Evolutionary conservation across 2,797 vertebrate species (phyloP).

Genomic region (Apodemus agrarius): DNA sequence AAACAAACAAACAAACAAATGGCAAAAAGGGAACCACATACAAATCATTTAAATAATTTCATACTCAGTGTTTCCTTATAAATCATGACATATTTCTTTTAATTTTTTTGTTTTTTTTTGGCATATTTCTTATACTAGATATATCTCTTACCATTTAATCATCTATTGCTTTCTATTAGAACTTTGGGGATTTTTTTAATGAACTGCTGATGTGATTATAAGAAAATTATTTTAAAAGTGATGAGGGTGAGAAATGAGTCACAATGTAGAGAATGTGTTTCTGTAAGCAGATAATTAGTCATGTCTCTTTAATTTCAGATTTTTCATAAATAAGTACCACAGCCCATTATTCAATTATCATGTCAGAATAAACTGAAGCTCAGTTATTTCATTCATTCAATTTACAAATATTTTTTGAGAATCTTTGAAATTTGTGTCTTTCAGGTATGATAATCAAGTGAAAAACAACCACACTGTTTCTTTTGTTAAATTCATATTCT

Average conservation of each 20-base stretch:
- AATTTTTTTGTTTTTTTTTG: too few species aligned
- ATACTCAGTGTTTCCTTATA: too few species aligned
- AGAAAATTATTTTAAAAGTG: not conserved
- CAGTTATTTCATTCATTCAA: not conserved
- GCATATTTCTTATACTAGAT: too few species aligned
- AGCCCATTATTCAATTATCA: not conserved
- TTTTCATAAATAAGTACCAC: not conserved
- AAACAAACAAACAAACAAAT: too few species aligned
- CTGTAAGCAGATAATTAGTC: not conserved
- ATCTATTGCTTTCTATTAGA: too few species aligned
- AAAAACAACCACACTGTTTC: not conserved
- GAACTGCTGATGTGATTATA: not conserved
- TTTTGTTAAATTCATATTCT: not conserved
- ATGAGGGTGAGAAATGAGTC: not conserved
- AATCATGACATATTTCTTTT: too few species aligned
- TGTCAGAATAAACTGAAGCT: not conserved
- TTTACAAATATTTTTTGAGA: not conserved
- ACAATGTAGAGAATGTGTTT: not conserved
- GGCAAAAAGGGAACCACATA: too few species aligned
- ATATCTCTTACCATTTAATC: too few species aligned
- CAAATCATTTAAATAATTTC: too few species aligned
- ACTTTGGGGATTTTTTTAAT: too few species aligned
- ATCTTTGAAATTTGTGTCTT: not conserved
- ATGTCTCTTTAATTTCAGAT: not conserved
- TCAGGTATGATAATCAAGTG: not conserved